Base-by-base conservation (phyloP, 2,888 invertebrate species). In the Myopa testacea region DNA sequence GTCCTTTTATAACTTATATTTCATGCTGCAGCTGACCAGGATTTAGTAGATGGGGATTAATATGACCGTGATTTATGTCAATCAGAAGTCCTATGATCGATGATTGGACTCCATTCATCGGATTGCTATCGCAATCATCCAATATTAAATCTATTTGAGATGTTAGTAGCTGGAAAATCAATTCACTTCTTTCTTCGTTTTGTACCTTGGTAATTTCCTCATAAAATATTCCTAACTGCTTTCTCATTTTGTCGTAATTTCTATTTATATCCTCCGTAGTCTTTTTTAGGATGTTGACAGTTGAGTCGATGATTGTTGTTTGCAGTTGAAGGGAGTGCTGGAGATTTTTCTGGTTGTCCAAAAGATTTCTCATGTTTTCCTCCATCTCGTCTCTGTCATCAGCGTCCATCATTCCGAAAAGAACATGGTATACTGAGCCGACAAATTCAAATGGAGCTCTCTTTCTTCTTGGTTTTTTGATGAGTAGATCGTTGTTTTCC, bases 351-450 rank as follows among this genome's bases (percentile, higher is more conserved):
- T 60, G 60, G 19, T 74, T 63, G 50, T 74, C 45, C 45, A 45
- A 45, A 45, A 45, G 45, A 10, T 45, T 45, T 45, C 45, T 45
- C 45, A 45, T 55, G 16, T 55, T 52, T 63, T 26, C 26, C 26
- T 26, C 26, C 26, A 26, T 26, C 26, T 26, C 52, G 19, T 52
- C 38, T 75, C 68, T 75, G 37, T 75, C 55, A 37, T 75, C 55
- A 26, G 26, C 26, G 26, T 26, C 26, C 26, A 26, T 26, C 26
- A 26, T 26, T 26, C 26, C 26, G 26, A 26, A 26, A 26, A 26
- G 26, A 26, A 6, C 12, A 16, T 1, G 8, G 6, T 60, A 26
- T 26, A 26, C 2, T 26, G 26, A 26, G 26, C 26, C 26, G 3
- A 19, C 19, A 60, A 19, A 50, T 75, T 45, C 40, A 45, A 40